Percentiles rank a stretch among this genome's conserved stretches.
phyloP scores from a whole-genome alignment of 2,888 invertebrate species.

The Kuschelorhynchus macadamiae region DNA sequence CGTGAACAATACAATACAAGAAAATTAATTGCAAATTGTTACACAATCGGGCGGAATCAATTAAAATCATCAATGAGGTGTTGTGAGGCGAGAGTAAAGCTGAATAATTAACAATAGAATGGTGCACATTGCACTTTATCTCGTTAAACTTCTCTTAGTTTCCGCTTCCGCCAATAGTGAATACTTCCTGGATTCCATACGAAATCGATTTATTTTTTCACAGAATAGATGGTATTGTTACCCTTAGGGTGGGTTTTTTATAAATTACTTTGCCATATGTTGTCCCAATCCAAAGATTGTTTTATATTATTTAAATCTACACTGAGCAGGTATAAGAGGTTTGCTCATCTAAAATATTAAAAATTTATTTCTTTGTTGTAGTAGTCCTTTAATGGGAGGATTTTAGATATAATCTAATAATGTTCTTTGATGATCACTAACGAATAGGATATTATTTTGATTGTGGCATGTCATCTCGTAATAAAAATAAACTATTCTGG shows the following conservation, averaged over 20 bases:
- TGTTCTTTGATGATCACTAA: too few relatives aligned
- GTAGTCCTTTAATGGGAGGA: too few relatives aligned
- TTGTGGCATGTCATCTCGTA: too few relatives aligned
- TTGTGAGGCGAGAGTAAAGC: constrained; percentile 39
- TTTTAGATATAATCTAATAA: too few relatives aligned
- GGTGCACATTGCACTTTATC: constrained; percentile 40
- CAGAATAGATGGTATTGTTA: background rate
- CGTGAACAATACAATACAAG: constrained; percentile 38
- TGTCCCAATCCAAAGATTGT: too few relatives aligned
- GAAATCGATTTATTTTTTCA: constrained; percentile 31
- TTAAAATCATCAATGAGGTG: constrained; percentile 47
- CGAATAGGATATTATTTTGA: too few relatives aligned
- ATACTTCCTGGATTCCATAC: constrained; percentile 39
- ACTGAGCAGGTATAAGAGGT: too few relatives aligned
- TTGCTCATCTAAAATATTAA: too few relatives aligned
- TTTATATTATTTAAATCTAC: too few relatives aligned
- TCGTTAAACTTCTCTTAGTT: constrained; percentile 30
- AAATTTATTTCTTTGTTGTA: background rate
- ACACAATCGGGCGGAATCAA: constrained; percentile 48
- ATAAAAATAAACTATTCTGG: too few relatives aligned
- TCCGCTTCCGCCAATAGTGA: constrained; percentile 43
- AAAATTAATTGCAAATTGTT: constrained; percentile 48
- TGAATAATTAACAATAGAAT: constrained; percentile 50
- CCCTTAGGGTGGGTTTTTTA: background rate
- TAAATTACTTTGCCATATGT: too few relatives aligned